Base-by-base conservation (phyloP, 2,113 vertebrate genomes). In the Sinocyclocheilus grahami region DNA sequence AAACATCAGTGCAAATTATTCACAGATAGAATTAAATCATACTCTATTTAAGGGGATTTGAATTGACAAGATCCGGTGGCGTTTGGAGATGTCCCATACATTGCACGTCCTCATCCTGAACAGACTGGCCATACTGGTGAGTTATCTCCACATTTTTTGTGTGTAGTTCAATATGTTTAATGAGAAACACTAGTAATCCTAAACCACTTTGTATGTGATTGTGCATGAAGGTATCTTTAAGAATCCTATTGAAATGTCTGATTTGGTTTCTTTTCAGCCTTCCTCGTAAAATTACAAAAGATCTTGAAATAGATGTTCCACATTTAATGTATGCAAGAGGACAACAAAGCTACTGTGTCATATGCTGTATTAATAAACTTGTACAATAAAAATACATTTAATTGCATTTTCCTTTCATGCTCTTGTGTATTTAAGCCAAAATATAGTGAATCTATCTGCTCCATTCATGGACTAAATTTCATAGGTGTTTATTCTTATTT, bases 211-310 rank as follows among this genome's bases (percentile, higher is more conserved):
- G 30, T 5, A 37, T 22, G 27, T 33, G 2, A 75, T 75, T 24
- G n/a, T 48, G 42, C 5, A 22, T 67, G 1, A 69, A 37, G 55
- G 13, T 20, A 37, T 7, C 58, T 65, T 27, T 65, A 27, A 65
- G 62, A 67, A 27, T 67, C 6, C 55, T 37, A 16, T 14, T 12
- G 42, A 46, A 24, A 13, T 14, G 10, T 60, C 39, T 67, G 42
- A 33, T 42, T 86, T 33, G 1, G 46, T 90, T 60, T 89, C 67
- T 90, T 93, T 94, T 77, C 93, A 98, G 96, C 95, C 0, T 98
- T 99, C 93, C 96, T 99, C 92, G 94, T 96, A 86, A 97, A 97
- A 90, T 92, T 98, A 90, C 95, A 97, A 88, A 99, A 98, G 90
- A 92, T 93, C 89, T 91, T 72, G 86, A 65, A 33, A 65, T 93